A percentile compares a stretch with the other conserved stretches of the same genome.
phyloP scores from a whole-genome alignment of 2,113 vertebrate species.

The Odobenus rosmarus region DNA sequence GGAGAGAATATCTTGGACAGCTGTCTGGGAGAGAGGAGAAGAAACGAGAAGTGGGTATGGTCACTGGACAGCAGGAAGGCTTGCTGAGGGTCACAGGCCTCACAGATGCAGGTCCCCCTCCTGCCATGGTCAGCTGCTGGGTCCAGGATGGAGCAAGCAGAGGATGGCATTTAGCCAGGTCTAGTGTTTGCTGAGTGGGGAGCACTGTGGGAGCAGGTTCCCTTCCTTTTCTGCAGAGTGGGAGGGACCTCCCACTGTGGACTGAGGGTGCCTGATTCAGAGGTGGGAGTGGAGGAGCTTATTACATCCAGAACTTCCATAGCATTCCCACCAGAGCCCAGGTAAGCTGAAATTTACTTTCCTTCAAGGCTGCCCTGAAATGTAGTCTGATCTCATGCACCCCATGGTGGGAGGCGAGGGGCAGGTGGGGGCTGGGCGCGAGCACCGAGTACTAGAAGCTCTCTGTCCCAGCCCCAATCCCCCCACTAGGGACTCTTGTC shows the following conservation, averaged over 20 bases:
- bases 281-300: neutral
- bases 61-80: neutral
- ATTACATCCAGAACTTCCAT: neutral
- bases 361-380: neutral
- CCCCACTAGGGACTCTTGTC: neutral
- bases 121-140: rapidly evolving
- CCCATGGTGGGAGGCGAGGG: rapidly evolving
- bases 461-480: rapidly evolving
- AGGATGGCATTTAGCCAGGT: neutral
- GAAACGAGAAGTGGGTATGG: neutral
- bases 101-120: rapidly evolving
- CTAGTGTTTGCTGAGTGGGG: neutral
- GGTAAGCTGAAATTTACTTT: neutral
- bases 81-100: rapidly evolving
- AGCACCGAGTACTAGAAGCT: rapidly evolving
- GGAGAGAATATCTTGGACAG: rapidly evolving
- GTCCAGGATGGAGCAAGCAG: rapidly evolving
- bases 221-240: neutral
- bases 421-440: neutral
- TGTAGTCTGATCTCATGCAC: neutral
- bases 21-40: neutral
- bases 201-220: neutral
- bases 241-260: rapidly evolving
- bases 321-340: neutral
- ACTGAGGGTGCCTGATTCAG: neutral